Percentiles rank a stretch among this genome's conserved stretches.
Conservation (phyloP, 92 coral and sea anemone genomes). For the Blastomussa wellsi region DNA sequence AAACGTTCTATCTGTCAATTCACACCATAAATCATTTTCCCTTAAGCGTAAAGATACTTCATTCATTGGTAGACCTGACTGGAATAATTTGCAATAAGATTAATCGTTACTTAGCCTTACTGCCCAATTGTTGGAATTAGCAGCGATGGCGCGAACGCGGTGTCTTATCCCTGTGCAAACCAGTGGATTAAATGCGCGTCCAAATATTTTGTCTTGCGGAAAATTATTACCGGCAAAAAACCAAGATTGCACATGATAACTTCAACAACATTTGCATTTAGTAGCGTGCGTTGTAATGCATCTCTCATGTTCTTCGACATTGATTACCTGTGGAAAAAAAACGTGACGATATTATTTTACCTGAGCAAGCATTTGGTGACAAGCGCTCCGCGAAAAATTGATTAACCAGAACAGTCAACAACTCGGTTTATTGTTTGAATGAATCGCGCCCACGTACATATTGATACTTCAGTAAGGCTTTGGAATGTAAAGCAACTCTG, state of each 20-base stretch:
- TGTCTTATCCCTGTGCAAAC: not conserved
- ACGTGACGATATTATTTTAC: not conserved
- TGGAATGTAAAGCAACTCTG: conserved; percentile 3
- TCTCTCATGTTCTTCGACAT: not conserved
- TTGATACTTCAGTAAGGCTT: not conserved
- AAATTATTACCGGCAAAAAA: not conserved
- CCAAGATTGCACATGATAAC: not conserved
- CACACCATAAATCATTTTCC: not conserved
- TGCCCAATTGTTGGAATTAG: not conserved
- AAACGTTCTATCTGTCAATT: not conserved
- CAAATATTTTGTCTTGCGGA: not conserved
- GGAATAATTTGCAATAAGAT: not conserved
- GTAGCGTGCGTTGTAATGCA: not conserved
- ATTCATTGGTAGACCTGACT: not conserved
- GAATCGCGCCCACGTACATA: not conserved
- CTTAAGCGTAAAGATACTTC: not conserved
- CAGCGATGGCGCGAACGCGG: not conserved
- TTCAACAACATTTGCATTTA: not conserved
- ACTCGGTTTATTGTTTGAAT: not conserved
- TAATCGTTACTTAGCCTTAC: not conserved
- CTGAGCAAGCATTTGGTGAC: conserved; percentile 3
- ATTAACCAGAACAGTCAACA: not conserved
- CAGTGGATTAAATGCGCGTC: not conserved
- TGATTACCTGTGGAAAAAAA: not conserved
- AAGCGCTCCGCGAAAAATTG: conserved; percentile 2